Evolutionary conservation across 2,113 vertebrate genomes (phyloP), one percentile per base, ranked within the genome.

Genomic region (Cinclus mexicanus): DNA sequence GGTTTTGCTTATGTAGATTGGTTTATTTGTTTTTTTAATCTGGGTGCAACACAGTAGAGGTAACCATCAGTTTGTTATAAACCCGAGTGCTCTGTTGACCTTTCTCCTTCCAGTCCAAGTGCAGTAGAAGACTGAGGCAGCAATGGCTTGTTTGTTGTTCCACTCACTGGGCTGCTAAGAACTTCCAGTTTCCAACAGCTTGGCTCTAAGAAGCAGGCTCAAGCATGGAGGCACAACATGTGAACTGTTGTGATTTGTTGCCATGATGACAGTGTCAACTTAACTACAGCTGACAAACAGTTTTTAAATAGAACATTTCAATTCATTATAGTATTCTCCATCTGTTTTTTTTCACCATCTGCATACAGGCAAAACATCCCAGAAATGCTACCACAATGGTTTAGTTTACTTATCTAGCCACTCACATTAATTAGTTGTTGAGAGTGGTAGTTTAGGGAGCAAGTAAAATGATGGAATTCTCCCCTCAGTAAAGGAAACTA

Each of bases 221-320:
- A 49, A 95, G 94, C 29, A 12, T 20, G 29, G 93, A 95, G 95
- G 94, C 93, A 92, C 95, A 97, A 97, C 96, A 93, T 41, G 77
- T 41, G 29, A 89, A 97, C 63, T 98, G 98, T 98, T 98, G 94
- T 97, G 97, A 97, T 97, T 96, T 97, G 98, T 98, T 98, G 95
- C 97, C 97, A 98, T 98, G 98, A 95, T 97, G 97, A 98, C 97
- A 60, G 95, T 94, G 95, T 98, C 98, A 97, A 97, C 98, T 97
- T 97, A 96, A 97, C 97, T 95, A 97, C 98, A 95, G 97, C 97
- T 98, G 98, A 98, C 98, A 98, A 97, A 98, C 97, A 98, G 97
- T 95, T 98, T 98, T 98, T 97, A 98, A 98, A 98, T 98, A 98
- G 98, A 98, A 97, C 97, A 91, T 97, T 97, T 97, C 97, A 97